Evolutionary conservation across 2,113 vertebrate genomes (phyloP), one percentile per base, ranked within the genome.

Genomic region (Clupea harengus): DNA sequence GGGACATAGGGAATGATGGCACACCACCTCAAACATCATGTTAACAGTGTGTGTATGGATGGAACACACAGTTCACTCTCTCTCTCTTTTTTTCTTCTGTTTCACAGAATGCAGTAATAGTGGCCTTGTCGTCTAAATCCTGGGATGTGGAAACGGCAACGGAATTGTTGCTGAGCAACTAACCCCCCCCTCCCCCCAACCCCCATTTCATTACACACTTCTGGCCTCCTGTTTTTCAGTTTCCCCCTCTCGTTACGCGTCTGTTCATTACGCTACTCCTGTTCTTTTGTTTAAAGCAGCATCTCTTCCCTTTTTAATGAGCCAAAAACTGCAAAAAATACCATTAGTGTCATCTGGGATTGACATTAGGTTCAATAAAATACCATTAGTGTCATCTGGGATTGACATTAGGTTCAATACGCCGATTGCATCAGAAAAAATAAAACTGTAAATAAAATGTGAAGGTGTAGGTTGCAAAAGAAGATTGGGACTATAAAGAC

Each of bases 81-180:
- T 39, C 39, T 39, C 39, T 39, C 39, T 39, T 67, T 10, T n/a
- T 46, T 81, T 92, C 90, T 92, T 94, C 72, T 94, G 83, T 18
- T 50, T 81, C 87, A 82, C 95, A 99, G 98, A 99, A 99, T 91
- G 97, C 97, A 94, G 98, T 98, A 97, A 98, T 99, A 97, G 97
- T 97, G 91, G 98, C 98, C 93, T 97, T 99, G 96, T 99, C 98
- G 94, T 99, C 98, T 92, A 99, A 99, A 96, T 98, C 97, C 90
- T 99, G 98, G 98, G 98, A 98, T 54, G 98, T 98, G 96, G 98
- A 99, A 93, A 97, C 97, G 88, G 98, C 98, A 87, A 99, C 98
- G 96, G 98, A 99, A 95, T 93, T 98, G 93, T 97, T 99, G 90
- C 97, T 99, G 93, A 99, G 97, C 96, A 99, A 99, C 96, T 99